Conservation (phyloP, 2,797 vertebrate species). For the Leucoraja ocellata region DNA sequence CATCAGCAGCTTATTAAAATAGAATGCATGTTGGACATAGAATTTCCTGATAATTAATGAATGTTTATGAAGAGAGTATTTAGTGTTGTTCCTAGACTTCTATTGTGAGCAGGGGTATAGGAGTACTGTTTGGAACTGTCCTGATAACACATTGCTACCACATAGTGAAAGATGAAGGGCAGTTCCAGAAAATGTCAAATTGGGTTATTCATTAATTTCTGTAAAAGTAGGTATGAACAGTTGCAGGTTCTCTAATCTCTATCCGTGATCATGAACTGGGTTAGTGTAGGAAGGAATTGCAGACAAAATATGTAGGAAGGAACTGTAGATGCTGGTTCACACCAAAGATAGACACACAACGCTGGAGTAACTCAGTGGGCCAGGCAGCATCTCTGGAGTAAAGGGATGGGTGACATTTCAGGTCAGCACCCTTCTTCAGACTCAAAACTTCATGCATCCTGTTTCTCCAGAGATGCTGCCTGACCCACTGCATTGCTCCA, state of each 20-base stretch:
- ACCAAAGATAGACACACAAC: too few species aligned
- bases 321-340: too few species aligned
- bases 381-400: too few species aligned
- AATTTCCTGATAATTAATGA: not conserved
- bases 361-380: too few species aligned
- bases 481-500: too few species aligned
- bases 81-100: not conserved
- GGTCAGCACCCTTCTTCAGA: too few species aligned
- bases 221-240: not conserved
- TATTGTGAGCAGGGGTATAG: constrained; percentile 2
- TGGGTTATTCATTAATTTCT: not conserved
- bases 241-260: not conserved
- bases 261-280: not conserved
- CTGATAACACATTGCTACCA: not conserved
- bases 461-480: too few species aligned
- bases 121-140: not conserved
- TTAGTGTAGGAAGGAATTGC: too few species aligned
- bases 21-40: not conserved
- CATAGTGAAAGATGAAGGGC: not conserved
- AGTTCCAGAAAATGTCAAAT: not conserved
- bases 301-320: too few species aligned
- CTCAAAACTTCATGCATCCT: too few species aligned
- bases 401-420: too few species aligned
- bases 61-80: not conserved
- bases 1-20: not conserved